Base-by-base conservation (phyloP, 2,888 invertebrate genomes). In the Imbricaverruca yamaguchii region DNA sequence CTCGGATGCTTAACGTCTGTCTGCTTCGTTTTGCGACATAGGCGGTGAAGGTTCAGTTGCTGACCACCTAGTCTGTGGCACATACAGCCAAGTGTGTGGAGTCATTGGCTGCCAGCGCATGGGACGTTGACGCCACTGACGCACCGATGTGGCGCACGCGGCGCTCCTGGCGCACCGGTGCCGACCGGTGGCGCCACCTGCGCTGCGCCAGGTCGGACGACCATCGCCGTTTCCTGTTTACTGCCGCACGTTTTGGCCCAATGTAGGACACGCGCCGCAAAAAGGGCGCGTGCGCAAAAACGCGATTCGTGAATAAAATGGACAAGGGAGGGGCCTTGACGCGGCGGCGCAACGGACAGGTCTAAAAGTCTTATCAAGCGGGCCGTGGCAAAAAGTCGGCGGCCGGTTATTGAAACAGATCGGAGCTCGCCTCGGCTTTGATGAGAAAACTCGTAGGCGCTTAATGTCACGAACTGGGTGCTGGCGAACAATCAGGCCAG, bases 241-340 rank as follows among this genome's bases (percentile, higher is more conserved):
- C 65, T 12, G 23, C 23, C 13, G 18, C n/a, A 12, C 39, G 53
- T 53, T 74, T 53, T 53, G 74, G 18, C 53, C 53, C 8, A 74
- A 74, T 53, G 74, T 74, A 25, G 74, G 74, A 39, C 74, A 74
- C 74, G 74, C 74, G 53, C 6, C 11, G 53, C 74, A 74, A 74
- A 74, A 74, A 74, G 74, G 18, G 12, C 15, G 74, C 53, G 12
- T 23, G 74, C 39, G 39, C 74, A 74, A 74, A 74, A 74, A 74
- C 74, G 53, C 18, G 39, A 6, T 11, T 39, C 74, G 74, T 53
- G 74, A 74, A 74, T 74, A 74, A 74, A 74, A 74, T 74, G 39
- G 74, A 74, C 74, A 74, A 74, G 74, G 74, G 74, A 74, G 53
- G 74, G 53, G 74, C 74, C 74, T 74, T 74, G 74, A 53, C 74